A percentile compares a stretch with the other conserved stretches of the same genome.
Evolutionary conservation across 2,113 vertebrate species (phyloP).

Genomic region (Oreochromis niloticus): DNA sequence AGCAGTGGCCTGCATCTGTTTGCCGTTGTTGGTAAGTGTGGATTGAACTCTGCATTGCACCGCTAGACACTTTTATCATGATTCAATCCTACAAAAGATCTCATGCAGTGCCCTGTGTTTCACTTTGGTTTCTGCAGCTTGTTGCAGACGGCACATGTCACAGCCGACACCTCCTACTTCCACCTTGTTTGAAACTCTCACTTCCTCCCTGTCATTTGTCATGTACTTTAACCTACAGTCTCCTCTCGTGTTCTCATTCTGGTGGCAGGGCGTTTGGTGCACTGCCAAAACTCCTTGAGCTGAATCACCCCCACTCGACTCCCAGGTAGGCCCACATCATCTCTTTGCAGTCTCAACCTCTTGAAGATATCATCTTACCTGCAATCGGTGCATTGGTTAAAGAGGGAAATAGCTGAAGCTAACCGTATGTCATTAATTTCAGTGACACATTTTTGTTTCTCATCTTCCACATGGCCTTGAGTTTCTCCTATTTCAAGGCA

Average conservation of each 20-base stretch:
- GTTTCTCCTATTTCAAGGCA: background rate
- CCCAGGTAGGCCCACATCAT: constrained; percentile 57
- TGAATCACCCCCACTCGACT: constrained; percentile 6
- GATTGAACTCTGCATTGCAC: background rate
- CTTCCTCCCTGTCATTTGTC: constrained; percentile 64
- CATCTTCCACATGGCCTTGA: background rate
- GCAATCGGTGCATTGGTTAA: background rate
- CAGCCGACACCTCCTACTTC: constrained; percentile 65
- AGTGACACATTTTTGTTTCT: background rate
- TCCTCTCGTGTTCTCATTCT: constrained; percentile 38
- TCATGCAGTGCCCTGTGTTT: fast-evolving
- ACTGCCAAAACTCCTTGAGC: constrained; percentile 14
- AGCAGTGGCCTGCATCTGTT: background rate
- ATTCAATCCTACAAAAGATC: background rate
- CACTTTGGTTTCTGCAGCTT: background rate
- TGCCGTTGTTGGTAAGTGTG: background rate
- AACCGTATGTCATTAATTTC: background rate
- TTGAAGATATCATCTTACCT: background rate
- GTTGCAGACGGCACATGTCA: background rate
- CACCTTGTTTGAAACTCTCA: constrained; percentile 62
- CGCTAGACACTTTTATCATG: background rate
- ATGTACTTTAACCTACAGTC: constrained; percentile 36
- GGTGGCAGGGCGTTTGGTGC: constrained; percentile 21
- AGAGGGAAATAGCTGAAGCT: background rate
- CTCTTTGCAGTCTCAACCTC: background rate